phyloP scores from a whole-genome alignment of 37 sponge, comb jelly and placozoan species.

The Geodia barretti region DNA sequence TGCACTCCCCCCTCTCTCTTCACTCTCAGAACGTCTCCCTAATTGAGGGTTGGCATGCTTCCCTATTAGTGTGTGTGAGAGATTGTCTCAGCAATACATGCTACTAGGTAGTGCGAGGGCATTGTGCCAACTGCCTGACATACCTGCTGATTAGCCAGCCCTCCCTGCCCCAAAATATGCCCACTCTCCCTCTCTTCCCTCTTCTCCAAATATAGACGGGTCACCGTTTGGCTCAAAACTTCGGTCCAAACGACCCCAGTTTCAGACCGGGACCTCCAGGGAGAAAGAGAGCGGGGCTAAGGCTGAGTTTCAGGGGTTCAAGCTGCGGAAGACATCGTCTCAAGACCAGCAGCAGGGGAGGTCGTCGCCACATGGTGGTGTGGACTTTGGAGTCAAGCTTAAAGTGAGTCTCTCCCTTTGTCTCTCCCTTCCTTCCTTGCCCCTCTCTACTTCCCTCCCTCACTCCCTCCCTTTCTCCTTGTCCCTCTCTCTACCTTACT shows the following conservation, averaged over 20 bases:
- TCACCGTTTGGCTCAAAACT: slow-evolving; percentile 16
- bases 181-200: neutral
- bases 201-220: neutral
- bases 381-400: slow-evolving; percentile 23
- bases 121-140: no score
- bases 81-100: no score
- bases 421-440: no score
- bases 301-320: slow-evolving; percentile 44
- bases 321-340: slow-evolving; percentile 22
- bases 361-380: neutral
- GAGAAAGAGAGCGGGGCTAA: neutral
- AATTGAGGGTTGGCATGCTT: no score
- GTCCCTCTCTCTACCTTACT: no score
- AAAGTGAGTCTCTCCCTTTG: neutral
- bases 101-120: no score
- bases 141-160: no score
- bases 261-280: neutral
- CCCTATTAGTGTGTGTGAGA: no score
- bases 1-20: no score
- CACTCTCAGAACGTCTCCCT: no score
- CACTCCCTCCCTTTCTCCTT: no score
- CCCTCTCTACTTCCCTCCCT: no score
- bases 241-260: neutral
- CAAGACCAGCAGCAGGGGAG: neutral
- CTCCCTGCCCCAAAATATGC: neutral